Base-by-base conservation (phyloP, 2,888 invertebrate genomes). In the Erannis defoliaria region DNA sequence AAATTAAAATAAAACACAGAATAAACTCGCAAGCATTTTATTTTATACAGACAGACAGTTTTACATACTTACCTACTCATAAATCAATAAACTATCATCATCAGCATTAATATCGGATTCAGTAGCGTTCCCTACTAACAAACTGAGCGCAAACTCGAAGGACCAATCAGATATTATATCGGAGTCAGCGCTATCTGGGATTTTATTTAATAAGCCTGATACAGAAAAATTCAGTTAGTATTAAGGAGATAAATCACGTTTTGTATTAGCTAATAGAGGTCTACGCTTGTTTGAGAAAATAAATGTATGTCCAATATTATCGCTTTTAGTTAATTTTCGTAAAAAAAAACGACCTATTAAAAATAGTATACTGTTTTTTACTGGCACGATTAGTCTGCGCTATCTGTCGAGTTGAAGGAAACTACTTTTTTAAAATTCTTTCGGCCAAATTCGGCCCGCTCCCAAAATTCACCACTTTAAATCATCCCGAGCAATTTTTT, bases 21-120 rank as follows among this genome's bases (percentile, higher is more conserved):
- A 2, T 0, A 12, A 12, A 4, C 12, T 33, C 33, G 4, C 12
- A 12, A 33, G 8, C 8, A 0, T 3, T 8, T 26, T 12, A 12
- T 12, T 12, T 29, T 14, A 4, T n/a, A 60, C 55, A 49, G 16
- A 45, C 26, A 9, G 5, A 31, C 55, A 31, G 12, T 18, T 5
- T 33, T n/a, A 31, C n/a, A 2, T 49, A 5, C 18, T 21, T 21
- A 31, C n/a, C 4, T 49, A 5, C 18, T 21, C 16, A 10, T 5
- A 33, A 10, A 38, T 8, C 5, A 18, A 26, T 16, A 29, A 21
- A 33, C 8, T 50, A 64, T 54, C 42, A 57, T 51, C 31, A 46
- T 45, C 38, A 33, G 31, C 35, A 57, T 10, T 38, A 43, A 66
- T 68, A 62, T 48, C 43, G 65, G 67, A 70, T 67, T 69, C 68